phyloP scores from a whole-genome alignment of 2,888 invertebrate genomes.

The Tiliacea citrago region DNA sequence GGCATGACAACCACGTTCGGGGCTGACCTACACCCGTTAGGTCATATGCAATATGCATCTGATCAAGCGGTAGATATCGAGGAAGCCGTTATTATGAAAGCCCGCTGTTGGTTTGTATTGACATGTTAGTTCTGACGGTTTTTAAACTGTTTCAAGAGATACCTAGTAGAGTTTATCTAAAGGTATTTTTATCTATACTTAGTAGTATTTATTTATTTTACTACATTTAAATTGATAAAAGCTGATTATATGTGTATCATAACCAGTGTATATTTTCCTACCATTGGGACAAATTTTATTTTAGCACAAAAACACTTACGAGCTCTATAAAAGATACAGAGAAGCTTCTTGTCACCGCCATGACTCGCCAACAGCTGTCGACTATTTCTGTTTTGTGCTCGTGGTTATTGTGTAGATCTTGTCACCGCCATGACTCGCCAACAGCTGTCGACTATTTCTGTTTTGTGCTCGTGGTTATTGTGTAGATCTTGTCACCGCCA shows the following conservation, averaged over 20 bases:
- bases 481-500: too few species aligned
- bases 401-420: too few species aligned
- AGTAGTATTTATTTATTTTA: neutral
- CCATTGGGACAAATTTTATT: neutral
- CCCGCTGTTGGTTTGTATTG: neutral
- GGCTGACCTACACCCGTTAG: conserved; percentile 29
- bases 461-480: too few species aligned
- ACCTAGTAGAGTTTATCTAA: too few species aligned
- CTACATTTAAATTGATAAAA: neutral
- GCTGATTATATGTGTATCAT: neutral
- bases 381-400: too few species aligned
- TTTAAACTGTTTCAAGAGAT: neutral
- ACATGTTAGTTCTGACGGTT: neutral
- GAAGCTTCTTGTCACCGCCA: too few species aligned
- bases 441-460: too few species aligned
- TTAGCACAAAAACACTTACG: neutral
- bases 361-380: too few species aligned
- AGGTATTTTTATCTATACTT: neutral
- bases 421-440: too few species aligned
- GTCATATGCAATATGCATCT: conserved; percentile 15
- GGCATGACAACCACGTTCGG: neutral
- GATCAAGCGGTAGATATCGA: neutral
- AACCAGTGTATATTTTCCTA: neutral
- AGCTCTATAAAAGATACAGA: neutral
- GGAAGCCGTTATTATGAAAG: neutral